These are phyloP conservation scores for Drosophila fulvimacula DNA, from an alignment of 2,888 invertebrate species.

Conservation along the genomic window DNA sequence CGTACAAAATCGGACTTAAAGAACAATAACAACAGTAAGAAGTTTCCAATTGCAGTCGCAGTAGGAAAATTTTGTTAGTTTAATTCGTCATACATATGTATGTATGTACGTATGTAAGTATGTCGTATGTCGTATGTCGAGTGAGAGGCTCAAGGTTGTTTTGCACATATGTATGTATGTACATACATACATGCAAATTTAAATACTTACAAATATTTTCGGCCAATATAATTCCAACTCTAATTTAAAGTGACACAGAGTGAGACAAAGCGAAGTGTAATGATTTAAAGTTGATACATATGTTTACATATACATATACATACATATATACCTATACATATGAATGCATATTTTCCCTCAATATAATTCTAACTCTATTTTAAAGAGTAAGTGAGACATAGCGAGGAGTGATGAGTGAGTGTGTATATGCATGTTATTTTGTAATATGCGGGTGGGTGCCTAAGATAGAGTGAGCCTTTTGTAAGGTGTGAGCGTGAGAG, in stretches of 20 bases:
- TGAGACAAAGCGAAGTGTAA: not conserved
- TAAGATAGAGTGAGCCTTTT: not conserved
- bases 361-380: too few species aligned
- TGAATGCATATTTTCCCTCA: too few species aligned
- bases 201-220: not conserved
- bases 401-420: too few species aligned
- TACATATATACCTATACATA: too few species aligned
- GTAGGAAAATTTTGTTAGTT: not conserved
- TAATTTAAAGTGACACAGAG: not conserved
- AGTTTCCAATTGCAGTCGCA: not conserved
- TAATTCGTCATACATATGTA: not conserved
- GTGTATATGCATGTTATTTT: not conserved
- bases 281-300: not conserved
- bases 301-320: too few species aligned
- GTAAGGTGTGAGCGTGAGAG: not conserved
- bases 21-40: not conserved
- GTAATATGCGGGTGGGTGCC: not conserved
- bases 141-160: not conserved
- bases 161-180: too few species aligned
- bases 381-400: too few species aligned
- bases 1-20: conserved; percentile 17
- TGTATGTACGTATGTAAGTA: not conserved
- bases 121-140: not conserved
- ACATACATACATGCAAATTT: not conserved
- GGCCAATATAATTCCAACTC: not conserved